Conservation (phyloP, 2,113 vertebrate genomes). For the Holacanthus passer region DNA sequence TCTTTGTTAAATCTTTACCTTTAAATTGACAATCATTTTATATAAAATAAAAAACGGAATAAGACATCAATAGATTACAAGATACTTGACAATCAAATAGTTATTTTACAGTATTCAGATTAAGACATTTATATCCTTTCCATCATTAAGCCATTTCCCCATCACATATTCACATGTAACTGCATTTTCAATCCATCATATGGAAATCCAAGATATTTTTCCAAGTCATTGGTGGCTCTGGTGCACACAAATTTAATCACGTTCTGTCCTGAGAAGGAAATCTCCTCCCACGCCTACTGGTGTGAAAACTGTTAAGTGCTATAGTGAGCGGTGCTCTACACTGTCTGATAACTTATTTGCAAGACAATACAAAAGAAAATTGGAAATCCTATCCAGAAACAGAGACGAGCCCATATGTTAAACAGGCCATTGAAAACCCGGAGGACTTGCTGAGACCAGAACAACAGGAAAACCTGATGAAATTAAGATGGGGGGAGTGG, state of each 20-base stretch:
- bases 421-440: slow-evolving; percentile 1
- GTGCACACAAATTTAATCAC: slow-evolving; percentile 57
- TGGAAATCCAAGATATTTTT: slow-evolving; percentile 34
- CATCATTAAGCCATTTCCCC: slow-evolving; percentile 64
- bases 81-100: slow-evolving; percentile 68
- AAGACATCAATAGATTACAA: slow-evolving; percentile 79
- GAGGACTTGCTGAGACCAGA: background rate
- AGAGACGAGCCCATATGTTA: slow-evolving; percentile 8
- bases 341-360: background rate
- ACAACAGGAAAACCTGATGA: background rate
- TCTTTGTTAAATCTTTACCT: slow-evolving; percentile 97
- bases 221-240: slow-evolving; percentile 76
- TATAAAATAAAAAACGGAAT: slow-evolving; percentile 73
- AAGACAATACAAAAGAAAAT: background rate
- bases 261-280: background rate
- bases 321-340: background rate
- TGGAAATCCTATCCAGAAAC: background rate
- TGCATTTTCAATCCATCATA: slow-evolving; percentile 38
- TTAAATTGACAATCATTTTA: slow-evolving; percentile 90
- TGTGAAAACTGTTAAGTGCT: background rate
- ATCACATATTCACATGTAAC: slow-evolving; percentile 53
- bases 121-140: slow-evolving; percentile 60
- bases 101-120: slow-evolving; percentile 62
- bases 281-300: background rate
- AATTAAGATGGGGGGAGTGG: background rate